A percentile compares a stretch with the other conserved stretches of the same genome.
phyloP scores from a whole-genome alignment of 2,888 invertebrate genomes.

The Thera britannica region DNA sequence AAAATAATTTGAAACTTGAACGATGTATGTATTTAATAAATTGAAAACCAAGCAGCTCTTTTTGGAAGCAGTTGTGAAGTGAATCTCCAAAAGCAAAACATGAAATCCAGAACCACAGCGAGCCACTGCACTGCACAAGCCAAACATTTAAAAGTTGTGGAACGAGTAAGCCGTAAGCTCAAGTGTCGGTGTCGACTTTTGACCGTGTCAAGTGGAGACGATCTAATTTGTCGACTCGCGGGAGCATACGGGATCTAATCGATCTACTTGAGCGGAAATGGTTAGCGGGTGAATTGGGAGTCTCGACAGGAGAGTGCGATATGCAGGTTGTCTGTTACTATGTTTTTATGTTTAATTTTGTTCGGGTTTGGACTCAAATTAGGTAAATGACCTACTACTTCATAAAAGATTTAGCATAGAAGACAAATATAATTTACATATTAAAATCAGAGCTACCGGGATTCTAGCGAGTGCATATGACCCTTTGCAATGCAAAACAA shows the following conservation, averaged over 20 bases:
- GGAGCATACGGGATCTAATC: constrained; percentile 81
- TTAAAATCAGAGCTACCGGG: too few species aligned
- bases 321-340: constrained; percentile 27
- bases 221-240: constrained; percentile 81
- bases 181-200: constrained; percentile 72
- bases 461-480: too few species aligned
- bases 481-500: too few species aligned
- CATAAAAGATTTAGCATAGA: too few species aligned
- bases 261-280: constrained; percentile 56
- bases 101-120: constrained; percentile 18
- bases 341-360: too few species aligned
- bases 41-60: not conserved
- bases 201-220: constrained; percentile 81
- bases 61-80: not conserved
- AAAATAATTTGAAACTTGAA: too few species aligned
- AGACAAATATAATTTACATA: too few species aligned
- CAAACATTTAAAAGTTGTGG: constrained; percentile 30
- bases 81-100: not conserved
- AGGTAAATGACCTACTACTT: too few species aligned
- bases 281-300: constrained; percentile 40
- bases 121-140: not conserved
- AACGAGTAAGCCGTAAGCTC: constrained; percentile 26
- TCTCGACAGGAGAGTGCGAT: constrained; percentile 32
- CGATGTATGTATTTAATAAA: too few species aligned
- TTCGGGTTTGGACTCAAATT: too few species aligned